These are phyloP conservation scores for Cylloceria caligata DNA, from an alignment of 2,888 invertebrate species.

Conservation along the genomic window DNA sequence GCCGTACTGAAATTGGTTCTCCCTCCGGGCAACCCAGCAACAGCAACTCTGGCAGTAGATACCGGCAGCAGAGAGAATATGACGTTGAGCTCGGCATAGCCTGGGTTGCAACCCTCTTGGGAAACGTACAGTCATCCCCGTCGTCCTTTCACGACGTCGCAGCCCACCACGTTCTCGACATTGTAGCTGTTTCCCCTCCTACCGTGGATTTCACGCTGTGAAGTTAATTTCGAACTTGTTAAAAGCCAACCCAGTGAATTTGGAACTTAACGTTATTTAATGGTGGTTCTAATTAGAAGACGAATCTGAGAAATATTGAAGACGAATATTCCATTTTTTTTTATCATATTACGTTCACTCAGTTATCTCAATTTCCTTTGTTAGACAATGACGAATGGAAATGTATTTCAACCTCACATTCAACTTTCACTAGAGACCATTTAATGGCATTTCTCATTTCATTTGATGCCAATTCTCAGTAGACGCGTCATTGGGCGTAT, in stretches of 20 bases:
- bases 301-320: background rate
- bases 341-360: background rate
- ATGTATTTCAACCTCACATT: background rate
- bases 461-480: too few species aligned
- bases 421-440: background rate
- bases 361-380: background rate
- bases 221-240: conserved; percentile 5
- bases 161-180: conserved; percentile 3
- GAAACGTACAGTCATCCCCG: conserved; percentile 20
- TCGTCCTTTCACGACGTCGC: conserved; percentile 26
- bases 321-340: background rate
- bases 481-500: too few species aligned
- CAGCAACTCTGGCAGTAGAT: conserved; percentile 8
- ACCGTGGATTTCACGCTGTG: background rate
- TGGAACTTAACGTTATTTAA: background rate
- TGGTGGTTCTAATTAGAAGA: background rate
- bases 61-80: conserved; percentile 8
- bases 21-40: conserved; percentile 29
- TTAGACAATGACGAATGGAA: background rate
- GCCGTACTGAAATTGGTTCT: conserved; percentile 52
- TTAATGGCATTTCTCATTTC: background rate
- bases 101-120: conserved; percentile 29
- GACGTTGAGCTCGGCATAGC: conserved; percentile 39
- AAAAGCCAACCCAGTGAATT: background rate
- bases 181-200: background rate